Evolutionary conservation across 1,140 invertebrate species (phyloP), one percentile per base, ranked within the genome.

Genomic region (Trichonephila inaurata): DNA sequence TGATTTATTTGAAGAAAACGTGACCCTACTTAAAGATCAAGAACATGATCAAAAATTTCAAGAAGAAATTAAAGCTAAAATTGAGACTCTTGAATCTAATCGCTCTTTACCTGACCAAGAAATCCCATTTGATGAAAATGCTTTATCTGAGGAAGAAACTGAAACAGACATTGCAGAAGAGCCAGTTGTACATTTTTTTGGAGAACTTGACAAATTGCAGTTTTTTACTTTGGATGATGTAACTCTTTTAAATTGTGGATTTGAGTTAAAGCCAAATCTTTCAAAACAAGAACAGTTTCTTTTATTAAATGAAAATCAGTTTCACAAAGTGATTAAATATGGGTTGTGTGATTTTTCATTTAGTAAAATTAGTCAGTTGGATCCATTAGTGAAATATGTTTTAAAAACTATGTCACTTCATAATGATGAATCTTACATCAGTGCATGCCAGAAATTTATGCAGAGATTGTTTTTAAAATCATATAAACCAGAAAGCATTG

Each of bases 391-490:
- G 10, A 24, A 33, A 18, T 77, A 77, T 77, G 18, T 18, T 77
- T 77, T 77, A 12, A 77, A 40, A 40, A 19, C 72, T 77, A 77
- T 77, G 72, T 77, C 72, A 12, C 28, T 77, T 33, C 72, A 77
- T 77, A 12, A 24, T 19, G 28, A 77, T 40, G 24, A 16, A 40
- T 14, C 14, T 18, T 77, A 77, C 33, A 28, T 77, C 16, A 77
- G 7, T 16, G 28, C 24, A 7, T 77, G 72, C 33, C 72, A 77
- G 18, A 77, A 33, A 33, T 19, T 33, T 77, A 33, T 77, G 33
- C 28, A 77, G 14, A 33, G 12, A 33, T 18, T 77, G 28, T 18
- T 77, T 18, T 14, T 18, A 18, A 77, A 77, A 40, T 6, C 10
- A 24, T 24, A 19, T 18, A 7, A 77, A 18, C 7, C 33, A 18